Conservation (phyloP, 30 jellyfish, hydroid and myxozoan genomes). For the Phacellophora camtschatica region DNA sequence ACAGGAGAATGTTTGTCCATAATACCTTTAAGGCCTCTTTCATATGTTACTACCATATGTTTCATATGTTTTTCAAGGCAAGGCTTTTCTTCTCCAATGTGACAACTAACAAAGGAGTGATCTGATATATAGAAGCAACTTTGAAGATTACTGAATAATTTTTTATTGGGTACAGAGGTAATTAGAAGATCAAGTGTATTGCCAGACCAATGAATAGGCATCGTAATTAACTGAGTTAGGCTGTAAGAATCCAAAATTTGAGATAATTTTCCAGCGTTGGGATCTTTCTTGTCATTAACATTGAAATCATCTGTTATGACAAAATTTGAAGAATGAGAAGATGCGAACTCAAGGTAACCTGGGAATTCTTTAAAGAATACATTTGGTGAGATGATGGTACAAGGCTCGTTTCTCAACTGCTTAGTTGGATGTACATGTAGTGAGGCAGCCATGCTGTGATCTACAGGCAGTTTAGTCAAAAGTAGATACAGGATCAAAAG, state of each 20-base stretch:
- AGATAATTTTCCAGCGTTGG: background rate
- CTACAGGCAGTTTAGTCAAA: conserved; percentile 31
- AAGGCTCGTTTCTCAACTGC: background rate
- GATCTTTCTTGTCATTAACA: background rate
- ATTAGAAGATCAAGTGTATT: background rate
- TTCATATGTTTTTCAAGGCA: background rate
- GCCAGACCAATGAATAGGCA: background rate
- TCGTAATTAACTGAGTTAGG: background rate
- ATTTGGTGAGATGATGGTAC: background rate
- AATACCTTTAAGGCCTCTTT: background rate
- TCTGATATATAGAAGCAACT: background rate
- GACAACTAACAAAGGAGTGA: background rate
- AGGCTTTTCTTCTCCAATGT: background rate
- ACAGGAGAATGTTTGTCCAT: background rate
- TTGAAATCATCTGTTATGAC: background rate
- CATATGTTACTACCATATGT: background rate
- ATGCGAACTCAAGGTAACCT: background rate
- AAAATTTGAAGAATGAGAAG: background rate
- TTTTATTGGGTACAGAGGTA: background rate
- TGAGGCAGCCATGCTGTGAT: conserved; percentile 22
- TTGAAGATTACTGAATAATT: background rate
- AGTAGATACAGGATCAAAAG: conserved; percentile 6
- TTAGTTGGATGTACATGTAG: conserved; percentile 2
- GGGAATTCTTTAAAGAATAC: background rate
- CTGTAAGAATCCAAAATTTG: background rate